phyloP scores from a whole-genome alignment of 1,140 invertebrate genomes.

The Danaus plexippus region DNA sequence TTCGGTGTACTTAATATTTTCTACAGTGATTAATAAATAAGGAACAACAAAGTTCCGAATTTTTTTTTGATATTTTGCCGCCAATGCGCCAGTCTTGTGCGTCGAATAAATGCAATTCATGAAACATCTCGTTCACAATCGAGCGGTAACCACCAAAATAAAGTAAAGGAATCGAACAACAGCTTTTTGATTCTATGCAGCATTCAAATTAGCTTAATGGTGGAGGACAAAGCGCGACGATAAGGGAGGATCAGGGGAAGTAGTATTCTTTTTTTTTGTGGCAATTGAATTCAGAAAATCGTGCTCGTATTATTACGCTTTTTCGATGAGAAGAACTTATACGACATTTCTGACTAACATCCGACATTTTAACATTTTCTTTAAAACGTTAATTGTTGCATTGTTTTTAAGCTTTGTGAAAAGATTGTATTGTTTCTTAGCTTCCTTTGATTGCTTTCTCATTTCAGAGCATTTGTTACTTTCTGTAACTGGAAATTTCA shows the following conservation, averaged over 20 bases:
- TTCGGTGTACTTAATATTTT: too few species aligned
- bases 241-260: slow-evolving; percentile 48
- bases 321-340: too few species aligned
- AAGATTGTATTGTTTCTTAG: too few species aligned
- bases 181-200: slow-evolving; percentile 61
- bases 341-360: too few species aligned
- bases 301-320: slow-evolving; percentile 25
- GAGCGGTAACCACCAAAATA: slow-evolving; percentile 40
- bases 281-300: slow-evolving; percentile 41
- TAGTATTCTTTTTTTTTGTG: slow-evolving; percentile 35
- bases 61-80: slow-evolving; percentile 43
- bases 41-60: slow-evolving; percentile 26
- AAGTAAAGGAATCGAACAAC: slow-evolving; percentile 63
- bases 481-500: too few species aligned
- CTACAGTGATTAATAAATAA: slow-evolving; percentile 7
- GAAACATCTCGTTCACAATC: slow-evolving; percentile 48
- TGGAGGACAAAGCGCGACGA: slow-evolving; percentile 60
- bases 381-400: too few species aligned
- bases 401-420: too few species aligned
- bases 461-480: too few species aligned
- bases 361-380: too few species aligned
- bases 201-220: slow-evolving; percentile 71
- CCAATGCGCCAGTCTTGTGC: slow-evolving; percentile 50
- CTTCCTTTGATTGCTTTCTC: too few species aligned
- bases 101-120: slow-evolving; percentile 52